Evolutionary conservation across 1,140 invertebrate genomes (phyloP).

Genomic region (Achatina immaculata): DNA sequence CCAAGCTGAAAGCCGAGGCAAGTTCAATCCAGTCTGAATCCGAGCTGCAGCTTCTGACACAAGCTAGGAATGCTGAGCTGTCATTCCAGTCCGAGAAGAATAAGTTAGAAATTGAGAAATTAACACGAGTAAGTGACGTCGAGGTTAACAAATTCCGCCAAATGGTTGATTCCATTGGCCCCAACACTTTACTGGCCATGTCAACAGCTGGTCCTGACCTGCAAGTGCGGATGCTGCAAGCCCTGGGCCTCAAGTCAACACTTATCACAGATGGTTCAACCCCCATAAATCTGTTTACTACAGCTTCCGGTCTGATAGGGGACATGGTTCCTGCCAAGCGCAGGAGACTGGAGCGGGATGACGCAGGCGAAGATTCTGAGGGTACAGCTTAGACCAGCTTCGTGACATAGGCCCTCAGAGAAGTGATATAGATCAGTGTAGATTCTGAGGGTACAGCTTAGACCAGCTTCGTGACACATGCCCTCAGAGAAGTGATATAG

Average conservation of each 20-base stretch:
- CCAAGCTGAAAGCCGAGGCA: constrained; percentile 69
- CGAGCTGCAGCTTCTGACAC: constrained; percentile 67
- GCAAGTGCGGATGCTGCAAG: constrained; percentile 70
- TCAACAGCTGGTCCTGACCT: constrained; percentile 70
- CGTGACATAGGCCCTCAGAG: no score
- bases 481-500: no score
- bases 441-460: background rate
- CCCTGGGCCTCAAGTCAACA: constrained; percentile 73
- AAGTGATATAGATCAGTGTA: no score
- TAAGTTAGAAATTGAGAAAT: constrained; percentile 66
- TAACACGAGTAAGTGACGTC: constrained; percentile 63
- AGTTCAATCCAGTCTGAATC: constrained; percentile 70
- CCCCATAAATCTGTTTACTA: constrained; percentile 74
- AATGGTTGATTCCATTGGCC: constrained; percentile 68
- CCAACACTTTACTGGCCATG: constrained; percentile 69
- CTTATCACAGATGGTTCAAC: constrained; percentile 74
- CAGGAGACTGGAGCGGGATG: constrained; percentile 26
- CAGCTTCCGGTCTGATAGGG: constrained; percentile 71
- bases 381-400: background rate
- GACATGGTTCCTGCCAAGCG: constrained; percentile 46
- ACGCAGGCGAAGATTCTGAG: background rate
- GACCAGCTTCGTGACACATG: background rate
- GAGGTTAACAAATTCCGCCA: constrained; percentile 69
- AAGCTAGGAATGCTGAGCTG: constrained; percentile 69
- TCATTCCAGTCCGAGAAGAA: constrained; percentile 65